Base-by-base conservation (phyloP, 2,888 invertebrate genomes). In the Drosophila imparisetae region DNA sequence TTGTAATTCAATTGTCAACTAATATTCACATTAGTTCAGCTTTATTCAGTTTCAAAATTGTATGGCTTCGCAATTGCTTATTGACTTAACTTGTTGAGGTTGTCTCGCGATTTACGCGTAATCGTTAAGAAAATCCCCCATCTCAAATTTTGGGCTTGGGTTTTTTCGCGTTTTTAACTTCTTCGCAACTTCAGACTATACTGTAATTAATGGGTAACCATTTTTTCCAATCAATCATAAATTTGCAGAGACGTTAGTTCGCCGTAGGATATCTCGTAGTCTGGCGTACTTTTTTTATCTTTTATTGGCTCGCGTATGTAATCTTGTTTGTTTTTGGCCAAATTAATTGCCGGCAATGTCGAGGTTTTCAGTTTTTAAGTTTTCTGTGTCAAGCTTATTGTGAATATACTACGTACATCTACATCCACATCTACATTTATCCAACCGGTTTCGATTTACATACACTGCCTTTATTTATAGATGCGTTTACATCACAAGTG, bases 381-480 rank as follows among this genome's bases (percentile, higher is more conserved):
- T 80, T 77, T 89, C 36, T 90, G 77, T 90, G 84, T 80, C 84
- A 85, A 88, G 80, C 64, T 80, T 68, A 24, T 40, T 45, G 54
- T 65, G 8, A 30, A 52, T 48, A 36, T 45, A 45, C 13, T 6
- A 15, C 21, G 10, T 29, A 21, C 29, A 36, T 38, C 42, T 59
- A 40, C 4, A 36, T 38, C 42, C 55, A 40, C 4, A 10, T 36
- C 15, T 36, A 24, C 10, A n/a, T 38, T 34, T 69, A 52, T 62
- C 4, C 13, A 58, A 77, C 78, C 55, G 78, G 78, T 78, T 78
- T 64, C 4, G 32, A 21, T 49, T 34, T 34, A 57, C 30, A 40
- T 52, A 13, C 2, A 55, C 53, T 61, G 57, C 27, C 64, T 50
- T 57, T 62, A 48, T 27, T 38, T 53, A 24, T 52, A 27, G 18